Evolutionary conservation across 2,888 invertebrate species (phyloP).

Genomic region (Omphaloscelis lunosa): DNA sequence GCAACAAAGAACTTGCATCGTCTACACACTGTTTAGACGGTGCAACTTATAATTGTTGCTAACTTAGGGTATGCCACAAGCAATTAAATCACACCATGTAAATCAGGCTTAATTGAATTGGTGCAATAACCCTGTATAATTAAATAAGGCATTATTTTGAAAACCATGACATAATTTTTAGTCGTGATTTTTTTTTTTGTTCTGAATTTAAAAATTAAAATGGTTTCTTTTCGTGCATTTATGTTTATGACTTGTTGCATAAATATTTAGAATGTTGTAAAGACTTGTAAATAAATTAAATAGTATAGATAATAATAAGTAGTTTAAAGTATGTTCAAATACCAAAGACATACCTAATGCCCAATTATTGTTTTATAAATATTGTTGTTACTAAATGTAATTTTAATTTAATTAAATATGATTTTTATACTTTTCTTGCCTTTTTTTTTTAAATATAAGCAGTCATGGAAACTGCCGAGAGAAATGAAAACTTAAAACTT

Average conservation of each 20-base stretch:
- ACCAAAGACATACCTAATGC: conserved; percentile 47
- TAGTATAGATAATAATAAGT: background rate
- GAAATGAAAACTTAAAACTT: no score
- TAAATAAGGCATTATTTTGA: background rate
- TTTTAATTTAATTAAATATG: conserved; percentile 9
- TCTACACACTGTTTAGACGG: background rate
- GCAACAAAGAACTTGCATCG: background rate
- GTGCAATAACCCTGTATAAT: background rate
- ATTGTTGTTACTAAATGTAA: conserved; percentile 24
- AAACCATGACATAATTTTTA: background rate
- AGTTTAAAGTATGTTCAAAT: conserved; percentile 26
- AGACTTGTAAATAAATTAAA: conserved; percentile 8
- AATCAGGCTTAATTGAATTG: background rate
- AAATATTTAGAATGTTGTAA: conserved; percentile 13
- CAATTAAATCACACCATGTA: background rate
- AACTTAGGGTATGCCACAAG: background rate
- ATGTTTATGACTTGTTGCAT: conserved; percentile 34
- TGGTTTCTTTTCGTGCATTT: background rate
- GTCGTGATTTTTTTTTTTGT: background rate
- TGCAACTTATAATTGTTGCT: background rate
- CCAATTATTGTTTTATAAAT: conserved; percentile 3
- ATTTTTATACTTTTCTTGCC: background rate
- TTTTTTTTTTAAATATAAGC: background rate
- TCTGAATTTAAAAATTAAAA: background rate
- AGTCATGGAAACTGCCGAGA: no score